These are phyloP conservation scores for Oxytorus armatus DNA, from an alignment of 2,888 invertebrate species.

Conservation along the genomic window DNA sequence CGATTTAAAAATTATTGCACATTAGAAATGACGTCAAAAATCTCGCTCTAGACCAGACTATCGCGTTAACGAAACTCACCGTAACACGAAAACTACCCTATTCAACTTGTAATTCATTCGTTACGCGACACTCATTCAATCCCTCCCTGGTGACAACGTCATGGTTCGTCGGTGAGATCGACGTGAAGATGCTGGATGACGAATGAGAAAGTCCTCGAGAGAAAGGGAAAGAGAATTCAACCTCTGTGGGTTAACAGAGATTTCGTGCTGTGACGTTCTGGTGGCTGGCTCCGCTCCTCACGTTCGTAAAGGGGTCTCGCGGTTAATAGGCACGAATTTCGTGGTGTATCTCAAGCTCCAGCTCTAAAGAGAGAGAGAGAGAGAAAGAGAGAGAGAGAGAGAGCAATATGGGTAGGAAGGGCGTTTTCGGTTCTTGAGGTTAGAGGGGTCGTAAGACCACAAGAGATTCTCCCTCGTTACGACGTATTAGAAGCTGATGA, in stretches of 20 bases:
- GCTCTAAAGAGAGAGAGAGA: background rate
- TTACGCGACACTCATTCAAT: too few relatives aligned
- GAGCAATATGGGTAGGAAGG: background rate
- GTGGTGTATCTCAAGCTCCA: conserved; percentile 68
- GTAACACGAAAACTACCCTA: too few relatives aligned
- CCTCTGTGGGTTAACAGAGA: background rate
- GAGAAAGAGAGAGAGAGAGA: conserved; percentile 8
- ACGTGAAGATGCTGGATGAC: background rate
- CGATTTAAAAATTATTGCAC: too few relatives aligned
- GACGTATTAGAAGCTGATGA: conserved; percentile 69
- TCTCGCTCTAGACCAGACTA: too few relatives aligned
- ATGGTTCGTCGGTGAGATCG: conserved; percentile 30
- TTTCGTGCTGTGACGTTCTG: conserved; percentile 35
- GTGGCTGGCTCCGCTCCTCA: conserved; percentile 55
- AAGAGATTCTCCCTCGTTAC: conserved; percentile 68
- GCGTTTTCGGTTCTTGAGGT: conserved; percentile 36
- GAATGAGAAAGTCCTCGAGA: background rate
- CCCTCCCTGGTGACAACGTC: too few relatives aligned
- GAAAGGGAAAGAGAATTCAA: conserved; percentile 27
- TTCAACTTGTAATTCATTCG: too few relatives aligned
- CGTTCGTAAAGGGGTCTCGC: conserved; percentile 37
- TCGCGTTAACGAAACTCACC: too few relatives aligned
- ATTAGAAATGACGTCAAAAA: too few relatives aligned
- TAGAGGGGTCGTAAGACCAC: conserved; percentile 40
- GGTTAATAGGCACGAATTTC: conserved; percentile 63